Evolutionary conservation across 1,140 invertebrate species (phyloP), one percentile per base, ranked within the genome.

Genomic region (Drosophila pandora): DNA sequence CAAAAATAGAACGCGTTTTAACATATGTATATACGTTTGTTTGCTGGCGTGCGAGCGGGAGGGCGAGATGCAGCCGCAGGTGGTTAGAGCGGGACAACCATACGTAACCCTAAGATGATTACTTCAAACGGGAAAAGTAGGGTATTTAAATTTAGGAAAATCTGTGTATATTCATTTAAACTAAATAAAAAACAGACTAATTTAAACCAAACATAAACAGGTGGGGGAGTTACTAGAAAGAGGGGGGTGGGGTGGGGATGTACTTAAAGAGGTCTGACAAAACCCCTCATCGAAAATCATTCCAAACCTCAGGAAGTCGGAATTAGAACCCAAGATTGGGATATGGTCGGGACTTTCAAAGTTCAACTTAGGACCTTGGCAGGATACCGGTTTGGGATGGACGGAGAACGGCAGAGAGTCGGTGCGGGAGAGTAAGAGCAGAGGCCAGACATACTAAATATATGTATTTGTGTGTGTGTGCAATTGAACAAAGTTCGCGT

Each of bases 331-430:
- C n/a, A 37, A 41, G 12, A 41, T 39, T 17, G 17, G 17, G 17
- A 17, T 17, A 17, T 45, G 47, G 22, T 64, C 34, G 39, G 45
- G 10, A 30, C 32, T 67, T 58, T 65, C 2, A n/a, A 41, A 63
- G 17, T 43, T 13, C 13, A 43, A 8, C 54, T 50, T 65, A 85
- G 79, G 70, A 88, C 73, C 58, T 78, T 55, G 60, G 9, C 78
- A 85, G 82, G 82, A 85, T 85, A 85, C 82, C 82, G 82, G 82
- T 85, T 88, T 85, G 21, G n/a, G 13, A 65, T 41, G 48, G 50
- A 59, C 73, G 41, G 53, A 12, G 45, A 43, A 71, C 28, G 55
- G 48, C 37, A 30, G n/a, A 47, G 55, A 32, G 54, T 41, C 39
- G 41, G 39, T 48, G 30, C 22, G 13, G 53, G 54, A 71, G 52